Base-by-base conservation (phyloP, 2,797 vertebrate species). In the Phyllotis vaccarum region DNA sequence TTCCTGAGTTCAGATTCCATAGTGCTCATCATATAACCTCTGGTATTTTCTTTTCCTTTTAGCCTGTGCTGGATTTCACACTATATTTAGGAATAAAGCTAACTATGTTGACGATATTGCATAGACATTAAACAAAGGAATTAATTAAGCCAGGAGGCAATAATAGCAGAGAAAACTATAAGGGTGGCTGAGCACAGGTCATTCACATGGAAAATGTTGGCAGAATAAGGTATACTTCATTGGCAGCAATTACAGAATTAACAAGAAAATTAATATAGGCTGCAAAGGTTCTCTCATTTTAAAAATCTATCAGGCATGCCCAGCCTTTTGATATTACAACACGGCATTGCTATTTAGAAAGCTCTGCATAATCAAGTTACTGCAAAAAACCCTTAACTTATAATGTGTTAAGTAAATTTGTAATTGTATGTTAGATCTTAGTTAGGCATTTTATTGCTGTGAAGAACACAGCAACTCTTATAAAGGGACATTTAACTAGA, bases 51-150 rank as follows among this genome's bases (percentile, higher is more conserved):
- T 52, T 78, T 78, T 82, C 94, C n/a, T 58, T 56, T 76, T 17
- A 80, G 27, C 21, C 85, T 79, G 68, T 70, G 8, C 72, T 89
- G 93, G 58, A 79, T 74, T 89, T 74, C 46, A 95, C 66, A 29
- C 60, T 96, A 27, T 29, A 64, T 79, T 95, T 94, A 52, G 74
- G 54, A 93, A 68, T 94, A 96, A 94, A 93, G 60, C 27, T 83
- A 89, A 94, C 58, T 81, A 74, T 68, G 90, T 76, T 86, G 96
- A 93, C 86, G 93, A 88, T 95, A 90, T 43, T 86, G 29, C 68
- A 54, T 86, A 66, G 90, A 93, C 6, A 56, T 90, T 89, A 86
- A 93, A 96, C 82, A 97, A 97, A 95, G n/a, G 58, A 93, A 79
- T 95, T 94, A 86, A 97, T 94, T 92, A 96, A 75, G 52, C 13